Evolutionary conservation across 2,113 vertebrate species (phyloP), one percentile per base, ranked within the genome.

Genomic region (Ia io): DNA sequence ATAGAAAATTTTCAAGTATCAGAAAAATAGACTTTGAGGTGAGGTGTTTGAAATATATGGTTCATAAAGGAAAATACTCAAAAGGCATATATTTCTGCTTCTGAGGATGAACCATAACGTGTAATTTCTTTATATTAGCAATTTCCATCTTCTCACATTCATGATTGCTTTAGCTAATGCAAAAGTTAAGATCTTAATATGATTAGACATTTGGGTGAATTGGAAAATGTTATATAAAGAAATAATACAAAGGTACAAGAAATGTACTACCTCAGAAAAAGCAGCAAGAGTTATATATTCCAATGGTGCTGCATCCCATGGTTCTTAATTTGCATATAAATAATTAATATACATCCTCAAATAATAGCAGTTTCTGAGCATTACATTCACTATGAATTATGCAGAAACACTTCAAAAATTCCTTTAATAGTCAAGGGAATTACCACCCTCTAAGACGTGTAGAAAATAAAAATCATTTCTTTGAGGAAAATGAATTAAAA

Each of bases 261-360:
- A 94, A 90, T 56, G 1, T 71, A 53, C 22, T 82, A 40, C 32
- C 44, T 82, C 86, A 76, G 30, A 96, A 94, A 95, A 87, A 10
- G 1, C 63, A 94, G 42, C 20, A 49, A 94, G 51, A 92, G 16
- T 84, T 73, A 84, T 23, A 91, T 40, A 86, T 91, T 96, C 49
- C 70, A 94, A 28, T 13, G 0, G 47, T 79, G 32, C 25, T 93
- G 9, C 18, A 32, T 35, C 93, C 56, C 42, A 28, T 32, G 51
- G 47, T 85, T 73, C 53, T 78, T 90, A 47, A 95, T 95, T 96
- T 95, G 23, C 69, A 94, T 94, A 71, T 96, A 18, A 96, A 94
- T 96, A 94, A 96, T 97, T 96, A 94, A 96, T 96, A 94, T 89
- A 49, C 30, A 91, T 93, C 77, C 49, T 42, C 37, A 10, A 74